These are phyloP conservation scores for Piprites chloris DNA, from an alignment of 2,113 vertebrate genomes.

Conservation along the genomic window DNA sequence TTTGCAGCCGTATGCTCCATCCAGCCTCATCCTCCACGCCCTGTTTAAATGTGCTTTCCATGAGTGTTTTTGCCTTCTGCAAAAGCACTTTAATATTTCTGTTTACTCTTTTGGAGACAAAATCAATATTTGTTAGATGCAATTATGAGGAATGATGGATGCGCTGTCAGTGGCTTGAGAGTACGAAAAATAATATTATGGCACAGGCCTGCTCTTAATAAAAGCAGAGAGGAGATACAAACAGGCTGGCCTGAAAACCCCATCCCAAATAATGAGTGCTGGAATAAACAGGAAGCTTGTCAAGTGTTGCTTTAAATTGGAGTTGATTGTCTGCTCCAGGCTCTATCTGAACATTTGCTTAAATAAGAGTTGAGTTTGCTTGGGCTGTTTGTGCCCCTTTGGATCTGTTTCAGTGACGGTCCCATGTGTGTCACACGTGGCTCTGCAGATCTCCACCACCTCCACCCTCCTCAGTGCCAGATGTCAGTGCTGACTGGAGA, in stretches of 20 bases:
- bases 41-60: neutral
- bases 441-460: neutral
- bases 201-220: neutral
- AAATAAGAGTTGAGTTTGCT: neutral
- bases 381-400: neutral
- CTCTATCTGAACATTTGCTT: neutral
- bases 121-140: slow-evolving; percentile 50
- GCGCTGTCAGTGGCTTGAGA: neutral
- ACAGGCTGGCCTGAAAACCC: neutral
- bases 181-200: neutral
- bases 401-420: neutral
- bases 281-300: neutral
- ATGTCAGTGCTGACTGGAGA: fast-evolving
- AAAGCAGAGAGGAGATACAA: neutral
- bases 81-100: slow-evolving; percentile 23
- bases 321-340: neutral
- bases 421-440: fast-evolving
- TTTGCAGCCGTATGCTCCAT: neutral
- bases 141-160: slow-evolving; percentile 58
- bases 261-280: neutral
- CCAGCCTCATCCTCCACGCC: neutral
- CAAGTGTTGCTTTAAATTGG: neutral
- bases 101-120: slow-evolving; percentile 38
- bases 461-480: neutral
- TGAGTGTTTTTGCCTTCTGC: neutral